Conservation (phyloP, 1,140 invertebrate species). For the Pogonomyrmex californicus region DNA sequence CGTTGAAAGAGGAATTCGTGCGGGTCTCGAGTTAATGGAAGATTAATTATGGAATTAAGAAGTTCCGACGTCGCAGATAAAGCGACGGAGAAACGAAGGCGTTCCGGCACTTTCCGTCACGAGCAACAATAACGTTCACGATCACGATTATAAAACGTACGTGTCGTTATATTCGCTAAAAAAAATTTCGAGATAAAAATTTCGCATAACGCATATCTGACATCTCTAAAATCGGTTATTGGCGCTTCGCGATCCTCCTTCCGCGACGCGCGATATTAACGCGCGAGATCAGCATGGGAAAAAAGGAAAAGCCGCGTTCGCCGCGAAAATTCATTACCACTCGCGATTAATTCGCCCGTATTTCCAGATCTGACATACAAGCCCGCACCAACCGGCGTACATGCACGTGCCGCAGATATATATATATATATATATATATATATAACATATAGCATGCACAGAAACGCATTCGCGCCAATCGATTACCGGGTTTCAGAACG, state of each 20-base stretch:
- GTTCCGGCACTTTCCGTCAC: background rate
- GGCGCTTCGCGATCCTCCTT: background rate
- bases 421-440: too few species aligned
- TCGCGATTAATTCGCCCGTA: constrained; percentile 45
- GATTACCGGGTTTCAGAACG: constrained; percentile 41
- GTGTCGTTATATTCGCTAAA: background rate
- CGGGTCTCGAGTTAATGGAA: constrained; percentile 20
- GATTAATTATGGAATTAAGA: constrained; percentile 55
- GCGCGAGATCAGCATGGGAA: background rate
- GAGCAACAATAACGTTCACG: background rate
- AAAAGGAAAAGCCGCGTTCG: constrained; percentile 4
- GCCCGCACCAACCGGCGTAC: background rate
- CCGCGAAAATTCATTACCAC: constrained; percentile 43
- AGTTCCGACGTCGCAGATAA: constrained; percentile 13
- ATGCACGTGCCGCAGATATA: too few species aligned
- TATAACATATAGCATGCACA: background rate
- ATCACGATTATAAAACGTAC: background rate
- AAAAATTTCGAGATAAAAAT: constrained; percentile 1
- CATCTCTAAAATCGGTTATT: constrained; percentile 29
- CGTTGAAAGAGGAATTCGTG: constrained; percentile 24
- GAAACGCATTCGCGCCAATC: constrained; percentile 43
- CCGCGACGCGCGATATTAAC: background rate
- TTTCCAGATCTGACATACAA: constrained; percentile 24
- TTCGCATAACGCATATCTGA: background rate
- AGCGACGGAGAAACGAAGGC: background rate